Evolutionary conservation across 2,888 invertebrate genomes (phyloP).

Genomic region (Clepsis dumicolana): DNA sequence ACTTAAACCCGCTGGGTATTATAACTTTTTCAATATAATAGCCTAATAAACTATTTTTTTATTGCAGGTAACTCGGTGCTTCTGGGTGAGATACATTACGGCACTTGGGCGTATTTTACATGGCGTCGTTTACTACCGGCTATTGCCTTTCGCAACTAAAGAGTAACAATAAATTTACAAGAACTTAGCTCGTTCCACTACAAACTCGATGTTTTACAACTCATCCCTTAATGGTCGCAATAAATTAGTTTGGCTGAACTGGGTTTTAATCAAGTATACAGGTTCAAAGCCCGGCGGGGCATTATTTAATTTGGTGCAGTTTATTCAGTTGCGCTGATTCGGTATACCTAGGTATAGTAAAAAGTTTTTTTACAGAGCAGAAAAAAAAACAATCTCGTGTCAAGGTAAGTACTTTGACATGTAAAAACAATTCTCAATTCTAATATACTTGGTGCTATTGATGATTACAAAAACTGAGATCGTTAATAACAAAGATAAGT

Average conservation of each 20-base stretch:
- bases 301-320: constrained; percentile 32
- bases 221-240: constrained; percentile 60
- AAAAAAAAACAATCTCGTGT: too few species aligned
- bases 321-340: constrained; percentile 24
- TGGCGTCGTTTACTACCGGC: constrained; percentile 64
- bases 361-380: too few species aligned
- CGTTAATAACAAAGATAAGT: too few species aligned
- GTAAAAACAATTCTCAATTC: too few species aligned
- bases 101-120: constrained; percentile 64
- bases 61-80: constrained; percentile 59
- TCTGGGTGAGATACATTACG: constrained; percentile 51
- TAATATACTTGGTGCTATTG: too few species aligned
- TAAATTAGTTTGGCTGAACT: constrained; percentile 57
- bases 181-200: constrained; percentile 69
- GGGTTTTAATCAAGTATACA: constrained; percentile 49
- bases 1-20: too few species aligned
- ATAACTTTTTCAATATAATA: too few species aligned
- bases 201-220: constrained; percentile 66
- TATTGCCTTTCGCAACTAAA: constrained; percentile 73
- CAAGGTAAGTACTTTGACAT: too few species aligned
- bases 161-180: constrained; percentile 77
- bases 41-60: constrained; percentile 47
- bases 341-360: too few species aligned
- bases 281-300: constrained; percentile 36
- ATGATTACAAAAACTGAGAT: too few species aligned